These are phyloP conservation scores for Bombycilla garrulus DNA, from an alignment of 2,113 vertebrate genomes.

Conservation along the genomic window DNA sequence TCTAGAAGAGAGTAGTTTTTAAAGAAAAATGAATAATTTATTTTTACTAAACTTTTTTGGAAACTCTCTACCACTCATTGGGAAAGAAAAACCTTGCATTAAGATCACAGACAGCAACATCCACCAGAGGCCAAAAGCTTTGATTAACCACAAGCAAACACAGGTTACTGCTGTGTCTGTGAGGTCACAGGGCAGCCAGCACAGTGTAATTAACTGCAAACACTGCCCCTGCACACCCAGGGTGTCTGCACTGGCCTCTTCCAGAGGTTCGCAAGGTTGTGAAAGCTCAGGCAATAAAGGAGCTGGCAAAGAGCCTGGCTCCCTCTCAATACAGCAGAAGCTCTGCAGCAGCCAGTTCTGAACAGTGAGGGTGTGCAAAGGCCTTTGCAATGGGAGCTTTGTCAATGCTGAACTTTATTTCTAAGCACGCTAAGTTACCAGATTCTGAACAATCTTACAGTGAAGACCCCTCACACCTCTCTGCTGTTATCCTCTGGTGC, in stretches of 20 bases:
- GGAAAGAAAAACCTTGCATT: not conserved
- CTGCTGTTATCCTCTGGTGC: not conserved
- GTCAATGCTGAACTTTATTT: not conserved
- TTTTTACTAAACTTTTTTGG: not conserved
- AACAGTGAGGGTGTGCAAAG: not conserved
- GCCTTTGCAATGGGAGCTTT: not conserved
- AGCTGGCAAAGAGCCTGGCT: not conserved
- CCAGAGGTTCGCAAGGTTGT: not conserved
- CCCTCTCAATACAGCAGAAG: not conserved
- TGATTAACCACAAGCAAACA: not conserved
- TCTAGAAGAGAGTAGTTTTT: not conserved
- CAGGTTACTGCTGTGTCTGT: not conserved
- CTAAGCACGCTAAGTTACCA: not conserved
- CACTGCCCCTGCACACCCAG: not conserved
- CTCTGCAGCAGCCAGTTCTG: not conserved
- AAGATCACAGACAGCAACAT: not conserved
- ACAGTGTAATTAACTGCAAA: not conserved
- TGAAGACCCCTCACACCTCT: not conserved
- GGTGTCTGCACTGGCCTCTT: not conserved
- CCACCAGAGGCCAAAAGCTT: not conserved
- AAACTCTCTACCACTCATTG: not conserved
- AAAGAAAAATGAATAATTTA: not conserved
- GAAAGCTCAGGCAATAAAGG: not conserved
- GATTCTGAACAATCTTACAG: not conserved
- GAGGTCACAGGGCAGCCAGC: not conserved